Conservation (phyloP, 2,113 vertebrate genomes). For the Rhinoderma darwinii region DNA sequence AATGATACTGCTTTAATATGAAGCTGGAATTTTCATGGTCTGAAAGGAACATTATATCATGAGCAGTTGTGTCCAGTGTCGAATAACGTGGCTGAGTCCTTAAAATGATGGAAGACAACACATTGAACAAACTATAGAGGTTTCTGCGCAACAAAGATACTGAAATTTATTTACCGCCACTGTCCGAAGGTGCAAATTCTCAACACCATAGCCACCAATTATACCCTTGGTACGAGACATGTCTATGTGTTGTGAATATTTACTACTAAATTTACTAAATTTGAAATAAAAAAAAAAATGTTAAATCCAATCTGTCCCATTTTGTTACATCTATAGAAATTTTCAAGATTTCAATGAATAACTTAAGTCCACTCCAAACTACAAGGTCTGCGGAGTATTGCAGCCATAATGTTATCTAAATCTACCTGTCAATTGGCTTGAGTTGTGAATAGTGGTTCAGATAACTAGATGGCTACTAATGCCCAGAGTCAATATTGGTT, state of each 20-base stretch:
- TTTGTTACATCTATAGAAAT: neutral
- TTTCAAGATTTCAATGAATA: neutral
- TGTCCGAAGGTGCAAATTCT: neutral
- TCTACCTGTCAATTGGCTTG: neutral
- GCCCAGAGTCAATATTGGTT: neutral
- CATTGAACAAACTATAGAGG: neutral
- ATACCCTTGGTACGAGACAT: neutral
- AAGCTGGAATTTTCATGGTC: neutral
- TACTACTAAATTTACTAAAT: neutral
- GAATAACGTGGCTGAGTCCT: neutral
- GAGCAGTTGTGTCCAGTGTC: neutral
- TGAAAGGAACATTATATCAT: no score
- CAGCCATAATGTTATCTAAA: no score
- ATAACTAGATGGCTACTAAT: neutral
- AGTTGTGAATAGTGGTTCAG: neutral
- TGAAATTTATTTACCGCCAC: neutral
- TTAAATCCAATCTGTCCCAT: neutral
- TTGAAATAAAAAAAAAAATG: neutral
- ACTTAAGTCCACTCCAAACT: neutral
- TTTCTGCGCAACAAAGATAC: neutral
- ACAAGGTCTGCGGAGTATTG: neutral
- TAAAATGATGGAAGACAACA: neutral
- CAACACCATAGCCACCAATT: neutral
- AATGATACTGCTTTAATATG: neutral
- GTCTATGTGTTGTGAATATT: neutral